Base-by-base conservation (phyloP, 2,888 invertebrate species). In the Melanargia galathea region DNA sequence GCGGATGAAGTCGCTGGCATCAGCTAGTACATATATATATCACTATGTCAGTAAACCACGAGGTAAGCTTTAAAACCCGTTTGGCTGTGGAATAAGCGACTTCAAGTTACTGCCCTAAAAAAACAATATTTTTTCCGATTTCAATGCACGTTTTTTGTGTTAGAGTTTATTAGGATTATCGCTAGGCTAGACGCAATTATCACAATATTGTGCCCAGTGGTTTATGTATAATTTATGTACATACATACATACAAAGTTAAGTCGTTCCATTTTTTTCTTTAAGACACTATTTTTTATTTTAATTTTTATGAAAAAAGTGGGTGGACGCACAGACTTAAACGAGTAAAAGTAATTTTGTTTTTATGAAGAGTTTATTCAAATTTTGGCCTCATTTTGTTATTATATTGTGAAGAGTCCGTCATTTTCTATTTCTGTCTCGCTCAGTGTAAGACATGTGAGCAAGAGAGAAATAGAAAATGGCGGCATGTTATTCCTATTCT, bases 151-250 rank as follows among this genome's bases (percentile, higher is more conserved):
- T 59, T 55, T 20, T 45, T 26, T 63, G 63, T 64, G 64, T 64
- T 64, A 60, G 56, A 45, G 18, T 45, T 49, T 56, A 26, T 55
- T 59, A 45, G 35, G 24, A 43, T 51, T 20, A 35, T 16, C 30
- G 18, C 16, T 64, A 64, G 64, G 65, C 51, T 66, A 68, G 66
- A 20, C 30, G 24, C 62, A 59, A 64, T 55, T 63, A 60, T 30
- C 2, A 43, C 16, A 43, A n/a, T n/a, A 6, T 60, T 35, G 38
- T 35, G 26, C 26, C 48, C 57, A 49, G 58, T 49, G 30, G n/a
- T 57, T 30, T 2, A n/a, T n/a, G n/a, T n/a, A n/a, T n/a, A n/a
- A 45, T 13, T 24, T 57, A 24, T 57, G 45, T 51, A 57, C 51
- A 57, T 57, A 38, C 13, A 38, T 43, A 18, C 16, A 18, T 43